These are phyloP conservation scores for Phalacrocorax brasilianus DNA, from an alignment of 2,113 vertebrate genomes.

Conservation along the genomic window DNA sequence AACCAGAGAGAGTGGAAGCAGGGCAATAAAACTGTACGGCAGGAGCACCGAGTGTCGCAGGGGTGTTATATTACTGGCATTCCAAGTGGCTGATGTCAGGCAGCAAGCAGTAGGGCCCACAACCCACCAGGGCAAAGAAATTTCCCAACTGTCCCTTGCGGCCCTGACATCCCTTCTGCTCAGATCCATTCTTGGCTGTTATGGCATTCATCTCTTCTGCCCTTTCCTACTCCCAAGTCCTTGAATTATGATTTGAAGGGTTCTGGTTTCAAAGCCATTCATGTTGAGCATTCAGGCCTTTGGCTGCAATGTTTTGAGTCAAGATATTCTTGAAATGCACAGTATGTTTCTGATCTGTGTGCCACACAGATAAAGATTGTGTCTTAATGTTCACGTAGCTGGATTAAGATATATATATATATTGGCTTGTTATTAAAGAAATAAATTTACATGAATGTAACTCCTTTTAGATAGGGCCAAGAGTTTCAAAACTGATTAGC, in stretches of 20 bases:
- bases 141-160: background rate
- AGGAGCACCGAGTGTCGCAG: conserved; percentile 21
- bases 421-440: background rate
- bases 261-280: conserved; percentile 45
- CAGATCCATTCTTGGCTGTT: background rate
- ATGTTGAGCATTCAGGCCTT: background rate
- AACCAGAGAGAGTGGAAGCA: conserved; percentile 59
- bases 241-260: background rate
- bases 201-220: background rate
- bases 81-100: conserved; percentile 32
- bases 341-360: background rate
- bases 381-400: background rate
- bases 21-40: conserved; percentile 62
- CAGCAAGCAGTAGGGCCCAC: background rate
- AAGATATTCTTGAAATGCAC: background rate
- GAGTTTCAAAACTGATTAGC: background rate
- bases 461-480: background rate
- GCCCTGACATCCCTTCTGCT: conserved; percentile 28
- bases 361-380: background rate
- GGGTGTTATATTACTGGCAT: conserved; percentile 64
- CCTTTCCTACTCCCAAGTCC: conserved; percentile 14
- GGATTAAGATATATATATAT: background rate
- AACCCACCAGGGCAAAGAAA: background rate
- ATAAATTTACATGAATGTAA: background rate
- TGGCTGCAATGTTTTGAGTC: background rate